Percentiles rank a stretch among this genome's conserved stretches.
phyloP scores from a whole-genome alignment of 2,888 invertebrate species.

The Dynastes hyllus region DNA sequence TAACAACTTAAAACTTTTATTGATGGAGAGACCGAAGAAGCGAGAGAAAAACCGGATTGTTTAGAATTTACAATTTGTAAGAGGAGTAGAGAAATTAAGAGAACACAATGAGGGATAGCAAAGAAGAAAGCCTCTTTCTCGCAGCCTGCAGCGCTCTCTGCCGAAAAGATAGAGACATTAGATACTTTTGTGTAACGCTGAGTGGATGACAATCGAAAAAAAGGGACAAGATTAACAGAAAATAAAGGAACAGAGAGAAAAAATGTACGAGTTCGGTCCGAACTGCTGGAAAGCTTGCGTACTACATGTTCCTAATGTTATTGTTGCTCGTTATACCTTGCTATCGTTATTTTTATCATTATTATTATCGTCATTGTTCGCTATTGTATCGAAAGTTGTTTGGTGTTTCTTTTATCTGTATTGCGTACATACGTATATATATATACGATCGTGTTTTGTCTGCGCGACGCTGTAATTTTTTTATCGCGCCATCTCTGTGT shows the following conservation, averaged over 20 bases:
- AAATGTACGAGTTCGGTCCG: background rate
- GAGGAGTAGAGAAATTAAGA: conserved; percentile 37
- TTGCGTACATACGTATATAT: background rate
- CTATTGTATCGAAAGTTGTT: conserved; percentile 1
- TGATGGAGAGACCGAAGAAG: conserved; percentile 11
- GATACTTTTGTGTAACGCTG: conserved; percentile 37
- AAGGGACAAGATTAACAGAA: conserved; percentile 5
- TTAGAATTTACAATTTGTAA: conserved; percentile 34
- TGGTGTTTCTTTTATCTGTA: conserved; percentile 4
- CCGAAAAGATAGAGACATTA: conserved; percentile 33
- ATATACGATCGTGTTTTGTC: conserved; percentile 25
- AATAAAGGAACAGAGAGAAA: conserved; percentile 12
- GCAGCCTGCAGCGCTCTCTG: conserved; percentile 17
- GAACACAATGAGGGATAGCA: conserved; percentile 32
- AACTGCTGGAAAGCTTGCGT: background rate
- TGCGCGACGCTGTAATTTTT: conserved; percentile 1
- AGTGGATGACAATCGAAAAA: conserved; percentile 47
- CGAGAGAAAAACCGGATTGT: conserved; percentile 29
- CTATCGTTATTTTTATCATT: conserved; percentile 18
- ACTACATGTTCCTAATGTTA: background rate
- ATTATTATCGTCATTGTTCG: conserved; percentile 21
- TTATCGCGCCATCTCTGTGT: conserved; percentile 41
- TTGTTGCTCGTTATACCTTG: background rate
- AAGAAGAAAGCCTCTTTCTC: conserved; percentile 11
- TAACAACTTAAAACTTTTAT: conserved; percentile 30